Conservation (phyloP, 2,113 vertebrate genomes). For the Ictidomys tridecemlineatus region DNA sequence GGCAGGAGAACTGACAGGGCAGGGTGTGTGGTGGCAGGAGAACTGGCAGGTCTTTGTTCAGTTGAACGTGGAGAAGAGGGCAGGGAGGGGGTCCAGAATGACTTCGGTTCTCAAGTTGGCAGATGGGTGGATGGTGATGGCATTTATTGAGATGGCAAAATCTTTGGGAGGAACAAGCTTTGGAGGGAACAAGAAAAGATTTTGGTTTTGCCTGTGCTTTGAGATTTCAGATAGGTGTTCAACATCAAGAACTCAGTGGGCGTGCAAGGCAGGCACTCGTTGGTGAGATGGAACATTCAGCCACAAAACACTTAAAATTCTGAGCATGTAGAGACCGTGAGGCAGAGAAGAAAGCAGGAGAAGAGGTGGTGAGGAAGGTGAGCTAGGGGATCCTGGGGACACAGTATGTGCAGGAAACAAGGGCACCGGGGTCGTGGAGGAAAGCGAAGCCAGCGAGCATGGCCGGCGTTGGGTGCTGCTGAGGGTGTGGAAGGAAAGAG, state of each 20-base stretch:
- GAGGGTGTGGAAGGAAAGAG: too few species aligned
- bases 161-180: neutral
- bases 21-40: neutral
- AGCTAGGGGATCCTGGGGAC: neutral
- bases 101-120: neutral
- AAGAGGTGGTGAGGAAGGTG: neutral
- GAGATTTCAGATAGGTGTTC: neutral
- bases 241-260: neutral
- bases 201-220: neutral
- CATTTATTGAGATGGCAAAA: neutral
- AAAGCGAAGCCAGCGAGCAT: neutral
- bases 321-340: neutral
- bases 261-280: neutral
- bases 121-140: neutral
- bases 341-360: neutral
- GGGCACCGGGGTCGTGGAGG: neutral
- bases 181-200: neutral
- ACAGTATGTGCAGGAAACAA: neutral
- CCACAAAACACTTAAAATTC: neutral
- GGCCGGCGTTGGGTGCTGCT: neutral
- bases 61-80: neutral
- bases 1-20: neutral
- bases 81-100: neutral
- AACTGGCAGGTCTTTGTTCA: neutral
- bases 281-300: neutral